Evolutionary conservation across 2,888 invertebrate species (phyloP), one percentile per base, ranked within the genome.

Genomic region (Dynastes grantii): DNA sequence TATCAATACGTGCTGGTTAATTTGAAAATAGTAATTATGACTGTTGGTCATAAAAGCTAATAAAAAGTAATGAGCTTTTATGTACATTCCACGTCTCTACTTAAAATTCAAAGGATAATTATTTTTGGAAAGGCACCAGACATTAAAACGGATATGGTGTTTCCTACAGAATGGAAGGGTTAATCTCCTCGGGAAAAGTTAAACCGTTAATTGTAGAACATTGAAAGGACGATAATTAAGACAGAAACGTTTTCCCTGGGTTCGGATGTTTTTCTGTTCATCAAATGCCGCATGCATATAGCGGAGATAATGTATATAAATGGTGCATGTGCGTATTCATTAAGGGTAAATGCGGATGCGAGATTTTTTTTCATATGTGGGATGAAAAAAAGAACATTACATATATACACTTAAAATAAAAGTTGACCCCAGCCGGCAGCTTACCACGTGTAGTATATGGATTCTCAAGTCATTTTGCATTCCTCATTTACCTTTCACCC

Each of bases 391-490:
- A 45, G 55, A 22, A 37, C 76, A 76, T 67, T 68, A 76, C 58
- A 63, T 75, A 61, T 75, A 75, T 63, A 75, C 61, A 75, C 32
- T 75, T 75, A 75, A 61, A 68, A 51, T 68, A 68, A 68, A 68
- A 64, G 76, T 49, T 55, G 58, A 67, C 78, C 63, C 61, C 29
- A 22, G 53, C 53, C 73, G 53, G 67, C 40, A 49, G 65, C 73
- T 65, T 75, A 67, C 78, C 55, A 78, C 73, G 55, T 75, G 40
- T 75, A 45, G 45, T 45, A 55, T 73, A 65, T 75, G 73, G 71
- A 78, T 78, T 78, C 78, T 63, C 75, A 71, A 78, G 75, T 78
- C 78, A 71, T 78, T 78, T 78, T 75, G 78, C 71, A 78, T 78
- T 78, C 78, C 65, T 78, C 71, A 78, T 78, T 78, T 78, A 78